A percentile compares a stretch with the other conserved stretches of the same genome.
Conservation (phyloP, 2,888 invertebrate genomes). For the Tipula lateralis region DNA sequence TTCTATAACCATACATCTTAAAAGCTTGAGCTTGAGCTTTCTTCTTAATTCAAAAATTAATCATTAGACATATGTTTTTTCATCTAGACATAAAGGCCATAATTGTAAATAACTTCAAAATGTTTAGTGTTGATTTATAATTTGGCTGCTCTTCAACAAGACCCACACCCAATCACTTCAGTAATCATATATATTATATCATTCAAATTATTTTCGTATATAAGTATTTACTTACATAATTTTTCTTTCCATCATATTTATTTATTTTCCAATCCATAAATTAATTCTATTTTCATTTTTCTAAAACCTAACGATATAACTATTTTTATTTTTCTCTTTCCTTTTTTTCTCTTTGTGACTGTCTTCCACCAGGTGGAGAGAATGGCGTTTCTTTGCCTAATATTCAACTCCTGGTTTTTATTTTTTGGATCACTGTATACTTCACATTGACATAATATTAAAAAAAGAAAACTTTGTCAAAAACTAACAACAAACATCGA, state of each 20-base stretch:
- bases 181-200: background rate
- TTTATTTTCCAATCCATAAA: constrained; percentile 5
- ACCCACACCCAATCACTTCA: background rate
- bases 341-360: constrained; percentile 32
- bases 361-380: constrained; percentile 43
- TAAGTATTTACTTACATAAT: background rate
- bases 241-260: background rate
- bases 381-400: constrained; percentile 46
- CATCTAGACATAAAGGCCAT: no score
- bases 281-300: constrained; percentile 32
- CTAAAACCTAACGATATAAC: constrained; percentile 28
- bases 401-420: constrained; percentile 47
- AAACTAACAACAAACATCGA: background rate
- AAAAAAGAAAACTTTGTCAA: no score
- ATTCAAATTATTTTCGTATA: background rate
- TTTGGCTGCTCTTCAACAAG: background rate
- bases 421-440: constrained; percentile 41
- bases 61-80: no score
- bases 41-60: no score
- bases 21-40: no score
- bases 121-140: no score
- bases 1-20: no score
- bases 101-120: no score
- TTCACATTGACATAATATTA: constrained; percentile 32
- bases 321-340: constrained; percentile 34